Percentiles rank a stretch among this genome's conserved stretches.
Evolutionary conservation across 2,113 vertebrate species (phyloP).

Genomic region (Crocuta crocuta): DNA sequence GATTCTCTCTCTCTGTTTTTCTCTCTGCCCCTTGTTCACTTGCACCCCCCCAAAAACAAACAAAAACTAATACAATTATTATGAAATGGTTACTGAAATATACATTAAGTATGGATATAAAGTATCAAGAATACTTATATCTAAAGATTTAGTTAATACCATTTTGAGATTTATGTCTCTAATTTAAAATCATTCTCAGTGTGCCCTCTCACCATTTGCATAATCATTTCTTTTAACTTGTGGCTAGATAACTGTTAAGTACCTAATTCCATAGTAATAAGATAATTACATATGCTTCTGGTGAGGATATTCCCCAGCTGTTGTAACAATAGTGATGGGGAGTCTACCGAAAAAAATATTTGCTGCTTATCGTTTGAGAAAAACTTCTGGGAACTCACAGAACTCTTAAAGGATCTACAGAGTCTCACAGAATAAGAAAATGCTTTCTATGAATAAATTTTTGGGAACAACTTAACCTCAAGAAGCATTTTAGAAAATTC

Average conservation of each 20-base stretch:
- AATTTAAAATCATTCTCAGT: neutral
- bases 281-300: neutral
- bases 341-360: neutral
- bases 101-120: conserved; percentile 13
- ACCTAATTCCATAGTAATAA: conserved; percentile 32
- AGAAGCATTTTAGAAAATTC: conserved; percentile 35
- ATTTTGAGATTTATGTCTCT: conserved; percentile 43
- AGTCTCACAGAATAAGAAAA: neutral
- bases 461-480: conserved; percentile 7
- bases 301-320: neutral
- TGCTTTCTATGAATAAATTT: neutral
- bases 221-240: neutral
- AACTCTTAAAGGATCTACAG: neutral
- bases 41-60: no score
- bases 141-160: conserved; percentile 52
- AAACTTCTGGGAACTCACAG: neutral
- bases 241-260: conserved; percentile 6
- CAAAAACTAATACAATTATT: neutral
- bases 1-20: no score
- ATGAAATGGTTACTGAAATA: conserved; percentile 13
- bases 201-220: neutral
- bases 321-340: neutral
- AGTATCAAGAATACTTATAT: conserved; percentile 13
- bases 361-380: conserved; percentile 16
- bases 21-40: no score